A percentile compares a stretch with the other conserved stretches of the same genome.
Evolutionary conservation across 2,113 vertebrate genomes (phyloP).

Genomic region (Copsychus sechellarum): DNA sequence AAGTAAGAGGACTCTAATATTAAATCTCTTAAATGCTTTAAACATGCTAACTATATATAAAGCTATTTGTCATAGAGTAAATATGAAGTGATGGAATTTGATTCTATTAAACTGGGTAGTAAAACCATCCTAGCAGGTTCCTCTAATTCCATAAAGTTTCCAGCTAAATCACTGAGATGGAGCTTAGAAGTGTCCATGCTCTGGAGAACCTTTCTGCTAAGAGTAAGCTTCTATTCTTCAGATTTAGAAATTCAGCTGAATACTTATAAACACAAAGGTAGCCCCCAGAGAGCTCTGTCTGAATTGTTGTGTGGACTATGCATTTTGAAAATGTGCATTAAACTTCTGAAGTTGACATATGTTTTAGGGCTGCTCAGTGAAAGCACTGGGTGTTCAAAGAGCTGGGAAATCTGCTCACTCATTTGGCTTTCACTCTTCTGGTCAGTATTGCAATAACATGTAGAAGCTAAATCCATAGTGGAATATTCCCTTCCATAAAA

Average conservation of each 20-base stretch:
- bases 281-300: not conserved
- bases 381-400: not conserved
- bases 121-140: not conserved
- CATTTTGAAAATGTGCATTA: not conserved
- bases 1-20: not conserved
- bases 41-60: not conserved
- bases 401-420: not conserved
- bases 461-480: not conserved
- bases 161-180: not conserved
- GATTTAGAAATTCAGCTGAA: constrained; percentile 9
- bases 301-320: not conserved
- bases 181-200: not conserved
- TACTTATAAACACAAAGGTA: not conserved
- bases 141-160: not conserved
- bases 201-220: not conserved
- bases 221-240: not conserved
- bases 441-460: not conserved
- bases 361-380: not conserved
- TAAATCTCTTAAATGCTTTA: not conserved
- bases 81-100: not conserved
- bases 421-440: not conserved
- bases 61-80: not conserved
- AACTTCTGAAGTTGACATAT: not conserved
- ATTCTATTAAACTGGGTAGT: not conserved
- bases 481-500: not conserved